A percentile compares a stretch with the other conserved stretches of the same genome.
Conservation (phyloP, 1,140 invertebrate species). For the Drosophila kohkoa region DNA sequence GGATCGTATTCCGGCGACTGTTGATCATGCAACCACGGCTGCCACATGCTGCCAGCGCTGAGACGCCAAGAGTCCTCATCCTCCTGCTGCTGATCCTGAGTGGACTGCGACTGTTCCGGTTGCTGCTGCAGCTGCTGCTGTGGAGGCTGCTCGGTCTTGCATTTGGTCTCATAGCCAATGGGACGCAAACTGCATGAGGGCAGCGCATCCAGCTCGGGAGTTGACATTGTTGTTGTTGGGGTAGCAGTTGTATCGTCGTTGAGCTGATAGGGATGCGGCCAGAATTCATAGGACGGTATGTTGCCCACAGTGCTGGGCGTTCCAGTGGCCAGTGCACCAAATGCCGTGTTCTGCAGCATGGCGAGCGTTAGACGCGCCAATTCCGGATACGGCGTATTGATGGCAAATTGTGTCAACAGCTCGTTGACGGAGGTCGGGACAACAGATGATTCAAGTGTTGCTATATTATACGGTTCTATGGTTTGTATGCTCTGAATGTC, state of each 20-base stretch:
- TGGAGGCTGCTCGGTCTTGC: not conserved
- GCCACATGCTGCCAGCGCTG: not conserved
- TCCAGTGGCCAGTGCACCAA: slow-evolving; percentile 23
- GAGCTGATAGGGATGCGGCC: slow-evolving; percentile 36
- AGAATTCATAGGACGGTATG: slow-evolving; percentile 27
- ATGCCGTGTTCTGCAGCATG: slow-evolving; percentile 37
- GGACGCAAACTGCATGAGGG: slow-evolving; percentile 15
- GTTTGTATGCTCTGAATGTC: not conserved
- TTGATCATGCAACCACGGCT: slow-evolving; percentile 24
- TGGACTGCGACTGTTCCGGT: not conserved
- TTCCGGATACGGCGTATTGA: slow-evolving; percentile 25
- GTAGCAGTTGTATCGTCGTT: not conserved
- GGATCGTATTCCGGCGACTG: slow-evolving; percentile 7
- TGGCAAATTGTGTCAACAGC: slow-evolving; percentile 8
- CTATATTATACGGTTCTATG: not conserved
- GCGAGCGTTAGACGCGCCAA: slow-evolving; percentile 24
- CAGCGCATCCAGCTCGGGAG: not conserved
- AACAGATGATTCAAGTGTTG: not conserved
- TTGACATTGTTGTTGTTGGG: not conserved
- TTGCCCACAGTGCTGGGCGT: slow-evolving; percentile 20
- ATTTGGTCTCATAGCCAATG: slow-evolving; percentile 40
- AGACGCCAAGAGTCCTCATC: not conserved
- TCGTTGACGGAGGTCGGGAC: slow-evolving; percentile 13
- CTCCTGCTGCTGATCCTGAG: not conserved
- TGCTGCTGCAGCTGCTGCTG: not conserved